These are phyloP conservation scores for Zootermopsis nevadensis DNA, from an alignment of 2,888 invertebrate species.

Conservation along the genomic window DNA sequence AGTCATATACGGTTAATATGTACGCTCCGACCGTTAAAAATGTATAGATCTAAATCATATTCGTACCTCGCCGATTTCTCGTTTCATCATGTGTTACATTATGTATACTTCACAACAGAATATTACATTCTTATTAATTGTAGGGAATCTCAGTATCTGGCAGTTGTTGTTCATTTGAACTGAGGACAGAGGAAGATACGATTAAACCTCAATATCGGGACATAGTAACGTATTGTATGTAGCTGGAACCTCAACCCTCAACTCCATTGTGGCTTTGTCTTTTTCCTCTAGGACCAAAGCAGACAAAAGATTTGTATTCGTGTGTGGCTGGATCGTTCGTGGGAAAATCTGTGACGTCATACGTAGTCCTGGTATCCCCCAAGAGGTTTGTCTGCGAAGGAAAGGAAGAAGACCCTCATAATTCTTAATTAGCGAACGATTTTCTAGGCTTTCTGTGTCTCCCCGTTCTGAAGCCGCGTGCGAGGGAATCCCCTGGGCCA, in stretches of 20 bases:
- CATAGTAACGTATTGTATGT: background rate
- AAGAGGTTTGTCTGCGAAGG: constrained; percentile 17
- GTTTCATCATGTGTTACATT: no score
- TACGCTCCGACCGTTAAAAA: no score
- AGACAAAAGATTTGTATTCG: constrained; percentile 30
- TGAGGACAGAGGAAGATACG: no score
- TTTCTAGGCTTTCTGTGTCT: constrained; percentile 48
- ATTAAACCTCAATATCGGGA: background rate
- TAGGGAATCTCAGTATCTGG: no score
- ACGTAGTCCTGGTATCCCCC: background rate
- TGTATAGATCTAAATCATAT: no score
- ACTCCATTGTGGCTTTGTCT: background rate
- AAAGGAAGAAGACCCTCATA: constrained; percentile 47
- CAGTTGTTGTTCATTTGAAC: no score
- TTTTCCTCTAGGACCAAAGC: background rate
- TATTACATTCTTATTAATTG: no score
- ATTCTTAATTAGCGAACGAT: constrained; percentile 49
- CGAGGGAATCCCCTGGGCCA: constrained; percentile 41
- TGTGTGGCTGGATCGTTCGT: constrained; percentile 33
- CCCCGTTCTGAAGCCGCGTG: constrained; percentile 22
- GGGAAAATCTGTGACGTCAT: constrained; percentile 42
- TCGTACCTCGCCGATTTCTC: no score
- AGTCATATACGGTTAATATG: no score
- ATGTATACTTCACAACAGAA: no score
- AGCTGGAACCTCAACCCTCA: background rate